A percentile compares a stretch with the other conserved stretches of the same genome.
phyloP scores from a whole-genome alignment of 2,113 vertebrate species.

The Onychostruthus taczanowskii region DNA sequence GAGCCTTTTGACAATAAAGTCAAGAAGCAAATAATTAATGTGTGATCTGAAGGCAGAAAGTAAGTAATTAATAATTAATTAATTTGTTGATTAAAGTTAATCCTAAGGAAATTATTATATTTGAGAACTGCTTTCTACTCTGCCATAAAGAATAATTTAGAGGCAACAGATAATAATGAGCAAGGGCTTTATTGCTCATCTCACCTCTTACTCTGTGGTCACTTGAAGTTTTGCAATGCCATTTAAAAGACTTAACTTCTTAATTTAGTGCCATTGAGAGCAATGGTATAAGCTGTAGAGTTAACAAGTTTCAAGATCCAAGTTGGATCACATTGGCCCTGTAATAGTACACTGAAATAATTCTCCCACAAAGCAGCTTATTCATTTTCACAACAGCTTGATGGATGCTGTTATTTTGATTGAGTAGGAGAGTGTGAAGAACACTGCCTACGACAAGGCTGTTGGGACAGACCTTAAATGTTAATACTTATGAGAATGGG shows the following conservation, averaged over 20 bases:
- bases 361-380: slow-evolving; percentile 8
- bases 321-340: not conserved
- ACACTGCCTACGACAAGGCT: slow-evolving; percentile 22
- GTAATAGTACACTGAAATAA: not conserved
- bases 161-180: not conserved
- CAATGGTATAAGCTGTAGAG: not conserved
- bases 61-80: not conserved
- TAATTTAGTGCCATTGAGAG: not conserved
- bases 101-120: not conserved
- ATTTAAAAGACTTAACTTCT: not conserved
- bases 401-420: slow-evolving; percentile 18
- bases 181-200: not conserved
- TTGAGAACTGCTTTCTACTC: not conserved
- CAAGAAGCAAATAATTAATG: not conserved
- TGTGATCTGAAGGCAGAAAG: not conserved
- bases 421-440: slow-evolving; percentile 42
- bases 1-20: not conserved
- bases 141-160: not conserved
- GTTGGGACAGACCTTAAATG: slow-evolving; percentile 22
- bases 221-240: not conserved
- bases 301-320: not conserved
- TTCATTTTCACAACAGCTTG: slow-evolving; percentile 32
- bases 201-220: not conserved
- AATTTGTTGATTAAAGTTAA: not conserved
- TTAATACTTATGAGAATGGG: not conserved